phyloP scores from a whole-genome alignment of 1,140 invertebrate genomes.

The Caerostris darwini region DNA sequence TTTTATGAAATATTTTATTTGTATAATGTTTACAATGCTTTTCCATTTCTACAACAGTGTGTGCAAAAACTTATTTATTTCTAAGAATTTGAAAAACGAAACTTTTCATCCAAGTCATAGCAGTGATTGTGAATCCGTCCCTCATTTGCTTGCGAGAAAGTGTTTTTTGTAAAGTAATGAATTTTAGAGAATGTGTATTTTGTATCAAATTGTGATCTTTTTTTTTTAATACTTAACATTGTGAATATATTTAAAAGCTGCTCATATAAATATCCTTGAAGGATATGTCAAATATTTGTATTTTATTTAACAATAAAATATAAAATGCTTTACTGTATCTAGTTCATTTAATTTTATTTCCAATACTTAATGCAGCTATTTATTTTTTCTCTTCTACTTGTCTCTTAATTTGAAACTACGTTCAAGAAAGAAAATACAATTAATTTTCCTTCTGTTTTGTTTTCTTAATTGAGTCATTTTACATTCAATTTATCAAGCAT shows the following conservation, averaged over 20 bases:
- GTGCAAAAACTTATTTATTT: constrained; percentile 29
- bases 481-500: too few relatives aligned
- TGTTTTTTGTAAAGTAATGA: not conserved
- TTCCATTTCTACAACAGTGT: constrained; percentile 14
- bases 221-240: constrained; percentile 36
- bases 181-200: not conserved
- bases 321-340: constrained; percentile 24
- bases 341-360: not conserved
- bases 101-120: constrained; percentile 24
- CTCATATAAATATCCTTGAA: constrained; percentile 11
- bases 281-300: constrained; percentile 9
- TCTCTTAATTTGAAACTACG: too few relatives aligned
- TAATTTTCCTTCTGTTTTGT: too few relatives aligned
- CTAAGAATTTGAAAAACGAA: not conserved
- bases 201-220: constrained; percentile 33
- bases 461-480: too few relatives aligned
- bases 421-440: too few relatives aligned
- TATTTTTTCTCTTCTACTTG: not conserved
- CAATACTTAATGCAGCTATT: not conserved
- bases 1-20: constrained; percentile 9
- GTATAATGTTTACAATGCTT: constrained; percentile 29
- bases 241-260: constrained; percentile 19
- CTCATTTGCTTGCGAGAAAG: not conserved
- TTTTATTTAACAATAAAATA: constrained; percentile 38
- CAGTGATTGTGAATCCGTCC: constrained; percentile 4